A percentile compares a stretch with the other conserved stretches of the same genome.
Evolutionary conservation across 2,888 invertebrate genomes (phyloP).

Genomic region (Spilosoma lubricipeda): DNA sequence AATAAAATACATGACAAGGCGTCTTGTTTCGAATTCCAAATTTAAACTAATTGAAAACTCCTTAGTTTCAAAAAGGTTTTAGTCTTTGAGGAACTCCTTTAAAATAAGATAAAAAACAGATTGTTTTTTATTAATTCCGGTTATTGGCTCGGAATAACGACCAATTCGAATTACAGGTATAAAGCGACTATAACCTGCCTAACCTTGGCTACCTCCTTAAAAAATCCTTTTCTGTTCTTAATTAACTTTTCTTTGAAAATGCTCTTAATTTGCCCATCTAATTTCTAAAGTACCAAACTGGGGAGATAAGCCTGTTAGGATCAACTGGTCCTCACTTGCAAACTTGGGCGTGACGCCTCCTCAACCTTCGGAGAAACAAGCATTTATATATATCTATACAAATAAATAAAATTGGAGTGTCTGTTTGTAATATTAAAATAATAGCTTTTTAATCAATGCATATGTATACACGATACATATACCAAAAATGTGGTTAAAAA

Average conservation of each 20-base stretch:
- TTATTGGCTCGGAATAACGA: neutral
- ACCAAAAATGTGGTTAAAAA: too few relatives aligned
- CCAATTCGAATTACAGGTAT: neutral
- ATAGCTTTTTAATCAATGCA: too few relatives aligned
- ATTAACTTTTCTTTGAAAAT: too few relatives aligned
- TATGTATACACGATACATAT: too few relatives aligned
- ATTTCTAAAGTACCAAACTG: too few relatives aligned
- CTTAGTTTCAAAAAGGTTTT: too few relatives aligned
- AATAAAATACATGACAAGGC: conserved; percentile 23
- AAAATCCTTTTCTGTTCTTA: neutral
- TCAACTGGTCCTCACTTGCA: too few relatives aligned
- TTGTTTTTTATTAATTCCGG: neutral
- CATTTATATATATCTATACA: too few relatives aligned
- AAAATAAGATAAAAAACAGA: neutral
- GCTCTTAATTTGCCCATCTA: neutral
- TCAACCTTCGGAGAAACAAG: neutral
- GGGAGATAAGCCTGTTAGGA: too few relatives aligned
- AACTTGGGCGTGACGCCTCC: neutral
- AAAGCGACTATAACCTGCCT: neutral
- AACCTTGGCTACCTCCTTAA: too few relatives aligned
- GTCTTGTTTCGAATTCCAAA: neutral
- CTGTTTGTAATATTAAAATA: too few relatives aligned
- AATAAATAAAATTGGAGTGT: neutral
- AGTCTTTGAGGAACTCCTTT: too few relatives aligned
- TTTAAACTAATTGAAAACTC: neutral